Evolutionary conservation across 2,888 invertebrate species (phyloP).

Genomic region (Agrochola litura): DNA sequence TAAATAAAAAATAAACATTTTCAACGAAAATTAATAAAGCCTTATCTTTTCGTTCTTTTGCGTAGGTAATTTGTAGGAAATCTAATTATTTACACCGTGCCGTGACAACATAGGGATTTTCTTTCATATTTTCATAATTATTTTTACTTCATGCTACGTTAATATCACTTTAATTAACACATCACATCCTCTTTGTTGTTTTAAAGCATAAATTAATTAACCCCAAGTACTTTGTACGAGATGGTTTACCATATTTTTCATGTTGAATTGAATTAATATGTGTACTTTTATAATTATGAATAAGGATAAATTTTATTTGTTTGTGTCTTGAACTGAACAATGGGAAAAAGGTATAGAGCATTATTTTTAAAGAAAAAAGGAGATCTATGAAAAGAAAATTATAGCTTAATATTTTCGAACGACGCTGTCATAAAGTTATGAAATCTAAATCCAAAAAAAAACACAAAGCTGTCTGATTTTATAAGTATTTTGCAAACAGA

Average conservation of each 20-base stretch:
- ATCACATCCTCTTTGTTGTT: slow-evolving; percentile 16
- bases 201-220: slow-evolving; percentile 21
- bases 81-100: background rate
- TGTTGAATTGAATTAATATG: background rate
- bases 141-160: background rate
- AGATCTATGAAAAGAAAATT: background rate
- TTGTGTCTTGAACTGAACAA: background rate
- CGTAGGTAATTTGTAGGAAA: background rate
- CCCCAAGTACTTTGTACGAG: slow-evolving; percentile 6
- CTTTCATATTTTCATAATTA: background rate
- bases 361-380: background rate
- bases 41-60: background rate
- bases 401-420: background rate
- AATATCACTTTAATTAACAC: slow-evolving; percentile 25
- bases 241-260: slow-evolving; percentile 17
- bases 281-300: background rate
- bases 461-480: no score
- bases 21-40: slow-evolving; percentile 1
- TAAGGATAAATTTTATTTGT: background rate
- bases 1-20: background rate
- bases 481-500: background rate
- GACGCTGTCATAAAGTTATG: background rate
- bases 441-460: background rate
- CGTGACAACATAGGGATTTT: background rate
- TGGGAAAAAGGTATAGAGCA: background rate